Evolutionary conservation across 2,888 invertebrate genomes (phyloP), one percentile per base, ranked within the genome.

Genomic region (Megamerina dolium): DNA sequence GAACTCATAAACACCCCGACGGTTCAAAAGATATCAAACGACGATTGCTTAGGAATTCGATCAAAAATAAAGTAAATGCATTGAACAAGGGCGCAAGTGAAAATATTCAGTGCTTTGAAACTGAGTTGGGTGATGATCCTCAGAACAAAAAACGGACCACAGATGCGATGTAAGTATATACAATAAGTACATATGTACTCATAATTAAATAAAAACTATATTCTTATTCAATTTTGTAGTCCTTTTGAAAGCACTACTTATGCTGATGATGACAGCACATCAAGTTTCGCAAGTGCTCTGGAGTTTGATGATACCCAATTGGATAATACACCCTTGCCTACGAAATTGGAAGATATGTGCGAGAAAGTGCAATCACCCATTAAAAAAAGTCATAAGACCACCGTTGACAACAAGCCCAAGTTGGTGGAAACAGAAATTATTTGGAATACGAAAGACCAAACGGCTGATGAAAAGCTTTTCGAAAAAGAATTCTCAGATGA

Each of bases 1-100:
- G 65, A 0, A 50, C 52, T 26, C 65, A 65, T 39, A 58, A 55
- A 1, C 65, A 65, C 37, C 39, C 46, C 1, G 48, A 54, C 4
- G 55, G 59, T 48, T 19, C 55, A 3, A 39, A 49, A 18, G 61
- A 61, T 30, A 55, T 62, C 5, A 21, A 45, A 19, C 48, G 51
- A 3, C 59, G 62, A 5, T 41, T 62, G 2, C 49, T 50, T 18
- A 59, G 53, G n/a, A 52, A 55, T 17, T 20, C 45, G 26, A 39
- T 50, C n/a, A 36, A 19, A 5, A 38, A 43, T 29, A 43, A 41
- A 21, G 35, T 36, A 9, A 43, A 41, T 29, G 34, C 37, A 8
- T 31, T 36, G 3, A 35, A 38, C 6, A 26, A 37, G 9, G 35
- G 40, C 1, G 33, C 41, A 3, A 33, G 20, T 20, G 47, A 47